Percentiles rank a stretch among this genome's conserved stretches.
Evolutionary conservation across 2,888 invertebrate genomes (phyloP).

Genomic region (Coleophora deauratella): DNA sequence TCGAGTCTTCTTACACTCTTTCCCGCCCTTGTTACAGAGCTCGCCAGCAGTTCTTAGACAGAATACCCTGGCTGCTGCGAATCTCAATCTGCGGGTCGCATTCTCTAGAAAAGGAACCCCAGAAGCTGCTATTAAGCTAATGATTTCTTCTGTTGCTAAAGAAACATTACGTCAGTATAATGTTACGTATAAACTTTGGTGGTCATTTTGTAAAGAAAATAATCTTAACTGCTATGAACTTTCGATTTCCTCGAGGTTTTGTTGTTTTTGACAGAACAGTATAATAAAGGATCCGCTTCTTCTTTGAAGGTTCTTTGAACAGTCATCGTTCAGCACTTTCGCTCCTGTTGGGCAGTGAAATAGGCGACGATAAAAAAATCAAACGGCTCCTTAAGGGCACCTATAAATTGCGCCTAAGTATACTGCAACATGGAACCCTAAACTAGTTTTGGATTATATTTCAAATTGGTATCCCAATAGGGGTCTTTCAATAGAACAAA

Average conservation of each 20-base stretch:
- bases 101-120: too few species aligned
- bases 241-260: constrained; percentile 1
- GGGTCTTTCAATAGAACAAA: constrained; percentile 6
- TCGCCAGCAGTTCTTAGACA: too few species aligned
- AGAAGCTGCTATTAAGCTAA: too few species aligned
- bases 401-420: constrained; percentile 6
- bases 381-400: not conserved
- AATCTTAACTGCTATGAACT: not conserved
- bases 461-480: constrained; percentile 5
- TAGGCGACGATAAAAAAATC: not conserved
- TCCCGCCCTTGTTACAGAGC: too few species aligned
- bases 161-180: too few species aligned
- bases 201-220: too few species aligned
- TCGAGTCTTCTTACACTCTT: constrained; percentile 6
- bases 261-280: constrained; percentile 6
- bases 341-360: too few species aligned
- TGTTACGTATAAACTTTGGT: too few species aligned
- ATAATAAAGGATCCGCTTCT: constrained; percentile 7
- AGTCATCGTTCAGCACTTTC: too few species aligned
- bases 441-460: not conserved
- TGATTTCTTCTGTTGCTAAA: too few species aligned
- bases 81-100: too few species aligned
- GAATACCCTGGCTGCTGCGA: too few species aligned
- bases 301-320: constrained; percentile 13
- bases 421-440: constrained; percentile 4